Base-by-base conservation (phyloP, 2,888 invertebrate genomes). In the Dolichomitus sp. region DNA sequence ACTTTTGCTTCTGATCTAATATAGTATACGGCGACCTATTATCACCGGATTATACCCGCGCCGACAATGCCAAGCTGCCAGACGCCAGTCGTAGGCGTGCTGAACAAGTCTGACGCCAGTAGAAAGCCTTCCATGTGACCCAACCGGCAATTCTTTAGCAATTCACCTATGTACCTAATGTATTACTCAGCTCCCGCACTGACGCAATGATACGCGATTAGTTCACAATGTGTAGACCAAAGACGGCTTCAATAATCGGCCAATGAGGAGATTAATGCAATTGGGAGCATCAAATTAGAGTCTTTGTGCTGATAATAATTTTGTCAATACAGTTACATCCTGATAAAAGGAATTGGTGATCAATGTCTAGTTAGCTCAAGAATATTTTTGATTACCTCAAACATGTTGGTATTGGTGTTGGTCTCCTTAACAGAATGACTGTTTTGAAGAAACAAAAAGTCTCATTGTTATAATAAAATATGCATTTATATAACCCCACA, bases 61-160 rank as follows among this genome's bases (percentile, higher is more conserved):
- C 48, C 52, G 42, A 40, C 61, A 33, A 52, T 17, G 69, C 27
- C 45, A 70, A 65, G 52, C 45, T 30, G 42, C 45, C 57, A 40
- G 59, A 57, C 66, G 59, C 42, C 23, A 23, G 19, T 61, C 61
- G 63, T 69, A 57, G 54, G 70, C 70, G 63, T 65, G 65, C 33
- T 33, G 17, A 63, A 61, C n/a, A 63, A 11, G 14, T 65, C 37
- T 42, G 33, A 54, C 63, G 42, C 33, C 59, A n/a, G 63, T 69
- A 59, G 61, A 68, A 61, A 59, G 50, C 40, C 12, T 3, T 72
- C 59, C 57, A n/a, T 14, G 1, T 37, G 42, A 48, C 52, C n/a
- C 7, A 23, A 30, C 14, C 30, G 12, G 27, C 9, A 30, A 63
- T 70, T 77, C 54, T 72, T 70, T 52, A 42, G 19, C 33, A 40